Evolutionary conservation across 2,113 vertebrate species (phyloP).

Genomic region (Pyrgilauda ruficollis): DNA sequence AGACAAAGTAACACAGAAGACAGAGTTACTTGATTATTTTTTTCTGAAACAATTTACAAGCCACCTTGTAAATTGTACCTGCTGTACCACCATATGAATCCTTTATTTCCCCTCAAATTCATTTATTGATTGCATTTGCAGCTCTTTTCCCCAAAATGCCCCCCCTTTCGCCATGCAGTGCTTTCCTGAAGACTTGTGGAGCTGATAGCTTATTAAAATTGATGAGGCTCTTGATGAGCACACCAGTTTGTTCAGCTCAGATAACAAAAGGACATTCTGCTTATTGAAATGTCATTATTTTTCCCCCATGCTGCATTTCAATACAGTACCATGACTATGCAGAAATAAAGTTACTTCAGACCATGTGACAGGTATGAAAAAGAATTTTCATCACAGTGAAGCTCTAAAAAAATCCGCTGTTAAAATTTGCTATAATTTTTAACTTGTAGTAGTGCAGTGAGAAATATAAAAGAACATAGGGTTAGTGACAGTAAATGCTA

Average conservation of each 20-base stretch:
- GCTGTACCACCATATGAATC: neutral
- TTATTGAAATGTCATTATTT: neutral
- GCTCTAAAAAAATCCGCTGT: neutral
- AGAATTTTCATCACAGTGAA: neutral
- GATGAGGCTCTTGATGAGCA: constrained; percentile 18
- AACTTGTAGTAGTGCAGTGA: neutral
- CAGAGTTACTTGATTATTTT: neutral
- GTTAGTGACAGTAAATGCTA: neutral
- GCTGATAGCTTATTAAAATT: constrained; percentile 43
- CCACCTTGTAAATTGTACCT: no score
- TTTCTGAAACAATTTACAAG: neutral
- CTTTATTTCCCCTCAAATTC: neutral
- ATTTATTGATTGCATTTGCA: constrained; percentile 6
- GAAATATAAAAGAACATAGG: neutral
- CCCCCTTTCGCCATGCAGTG: neutral
- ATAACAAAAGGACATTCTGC: neutral
- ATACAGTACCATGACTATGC: neutral
- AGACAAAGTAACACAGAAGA: neutral
- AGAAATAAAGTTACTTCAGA: neutral
- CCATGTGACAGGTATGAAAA: neutral
- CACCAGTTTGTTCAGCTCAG: neutral
- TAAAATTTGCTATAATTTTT: neutral
- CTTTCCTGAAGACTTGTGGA: neutral
- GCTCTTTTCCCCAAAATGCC: neutral
- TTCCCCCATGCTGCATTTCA: neutral